Evolutionary conservation across 2,888 invertebrate species (phyloP), one percentile per base, ranked within the genome.

Genomic region (Eristalis pertinax): DNA sequence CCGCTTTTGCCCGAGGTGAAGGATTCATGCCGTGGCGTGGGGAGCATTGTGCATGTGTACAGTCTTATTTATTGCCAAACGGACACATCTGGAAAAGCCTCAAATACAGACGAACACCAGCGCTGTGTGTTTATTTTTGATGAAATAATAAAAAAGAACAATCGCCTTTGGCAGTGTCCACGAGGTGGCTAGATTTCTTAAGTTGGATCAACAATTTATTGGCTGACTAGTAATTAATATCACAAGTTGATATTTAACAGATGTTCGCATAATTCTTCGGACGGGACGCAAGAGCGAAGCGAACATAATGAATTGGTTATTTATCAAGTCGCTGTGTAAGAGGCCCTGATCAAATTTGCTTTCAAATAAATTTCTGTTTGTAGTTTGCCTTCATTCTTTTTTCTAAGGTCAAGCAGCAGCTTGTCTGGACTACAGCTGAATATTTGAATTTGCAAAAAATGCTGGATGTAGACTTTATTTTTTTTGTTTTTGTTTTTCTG

Each of bases 71-170:
- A 68, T 70, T 70, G 35, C 24, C 29, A 0, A 58, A 3, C 35
- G 32, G 32, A 58, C 58, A 58, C 69, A 58, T 70, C 69, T 70
- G 56, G 58, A 70, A 24, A 13, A 35, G 29, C 26, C 58, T 58
- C n/a, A 1, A n/a, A 50, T 5, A 50, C 8, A 50, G 4, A 8
- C 1, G n/a, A 7, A 13, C 15, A n/a, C n/a, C 5, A 4, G 4
- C 19, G n/a, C 19, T 8, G 50, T 50, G 7, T 4, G 50, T 19
- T 50, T 50, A 50, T 50, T 50, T 50, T 19, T 50, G 50, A 8
- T 2, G 19, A 50, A 50, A 50, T 50, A 19, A 50, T 19, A 50
- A 50, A n/a, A n/a, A n/a, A n/a, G 50, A 50, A 50, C 50, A 50
- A 50, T 50, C 50, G 50, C 38, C 38, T 38, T 38, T 38, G 10